Conservation (phyloP, 2,888 invertebrate species). For the Oxyteleia sp. region DNA sequence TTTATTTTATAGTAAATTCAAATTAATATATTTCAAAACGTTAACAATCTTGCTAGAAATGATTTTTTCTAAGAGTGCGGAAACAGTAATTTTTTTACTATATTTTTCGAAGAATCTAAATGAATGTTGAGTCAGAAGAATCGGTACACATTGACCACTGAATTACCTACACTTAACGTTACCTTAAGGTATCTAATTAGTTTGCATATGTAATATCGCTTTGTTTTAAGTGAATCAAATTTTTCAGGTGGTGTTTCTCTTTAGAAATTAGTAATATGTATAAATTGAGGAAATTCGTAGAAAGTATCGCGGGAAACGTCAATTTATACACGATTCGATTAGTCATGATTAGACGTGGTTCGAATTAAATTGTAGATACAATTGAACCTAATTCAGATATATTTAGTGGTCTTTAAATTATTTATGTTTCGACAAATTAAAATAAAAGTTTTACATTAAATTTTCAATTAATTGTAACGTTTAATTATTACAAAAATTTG, state of each 20-base stretch:
- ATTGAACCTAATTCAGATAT: not conserved
- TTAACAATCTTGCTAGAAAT: too few relatives aligned
- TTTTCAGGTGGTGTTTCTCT: not conserved
- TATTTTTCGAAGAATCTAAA: constrained; percentile 5
- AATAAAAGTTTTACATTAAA: too few relatives aligned
- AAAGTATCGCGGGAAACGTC: constrained; percentile 39
- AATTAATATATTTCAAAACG: too few relatives aligned
- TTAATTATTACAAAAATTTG: too few relatives aligned
- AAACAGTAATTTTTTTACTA: too few relatives aligned
- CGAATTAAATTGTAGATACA: not conserved
- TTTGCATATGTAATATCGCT: constrained; percentile 33
- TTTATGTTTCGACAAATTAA: too few relatives aligned
- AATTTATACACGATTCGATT: constrained; percentile 15
- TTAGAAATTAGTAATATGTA: constrained; percentile 7
- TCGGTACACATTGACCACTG: constrained; percentile 38
- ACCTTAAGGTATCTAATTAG: constrained; percentile 41
- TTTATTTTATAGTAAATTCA: too few relatives aligned
- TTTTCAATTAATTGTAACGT: too few relatives aligned
- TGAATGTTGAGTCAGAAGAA: constrained; percentile 31
- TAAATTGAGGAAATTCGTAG: constrained; percentile 30
- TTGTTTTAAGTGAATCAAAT: constrained; percentile 21
- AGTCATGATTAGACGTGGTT: constrained; percentile 2
- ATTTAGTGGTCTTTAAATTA: not conserved
- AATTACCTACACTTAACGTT: constrained; percentile 24
- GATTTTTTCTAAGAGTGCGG: too few relatives aligned